Evolutionary conservation across 2,797 vertebrate species (phyloP), one percentile per base, ranked within the genome.

Genomic region (Sternarchorhynchus goeldii): DNA sequence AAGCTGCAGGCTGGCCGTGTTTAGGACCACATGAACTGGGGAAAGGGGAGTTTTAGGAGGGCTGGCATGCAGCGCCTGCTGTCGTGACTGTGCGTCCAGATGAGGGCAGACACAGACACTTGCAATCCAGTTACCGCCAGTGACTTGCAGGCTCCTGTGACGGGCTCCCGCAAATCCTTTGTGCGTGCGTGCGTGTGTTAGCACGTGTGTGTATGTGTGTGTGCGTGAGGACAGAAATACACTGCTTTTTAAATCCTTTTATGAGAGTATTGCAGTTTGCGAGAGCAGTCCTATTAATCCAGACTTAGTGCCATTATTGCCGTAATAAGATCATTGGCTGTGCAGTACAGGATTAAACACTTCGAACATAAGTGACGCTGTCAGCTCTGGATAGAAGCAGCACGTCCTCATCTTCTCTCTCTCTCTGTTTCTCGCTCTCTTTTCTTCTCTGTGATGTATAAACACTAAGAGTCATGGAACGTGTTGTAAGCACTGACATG

Each of bases 241-340:
- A 83, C 76, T 80, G 84, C 90, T 69, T 89, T 88, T 20, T 16
- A 92, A 94, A 94, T 93, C 92, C 92, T 89, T 92, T 93, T 93
- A 93, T 93, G 92, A 92, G 93, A 93, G 93, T 93, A 92, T 91
- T 93, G 89, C 87, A 88, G 89, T 91, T 92, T 92, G 90, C 87
- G 86, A 87, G 89, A 88, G 86, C 88, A 91, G 90, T 86, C 90
- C 91, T 91, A 93, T 93, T 94, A 93, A 94, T 93, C 93, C 92
- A 90, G 91, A 90, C 92, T 92, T 93, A 93, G 87, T 92, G 90
- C 88, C 90, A 93, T 93, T 94, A 93, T 93, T 92, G 90, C 91
- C 90, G 90, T 93, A 94, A 94, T 93, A 93, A 92, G 92, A 93
- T 93, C 93, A 93, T 87, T 87, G 92, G 89, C 90, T 93, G 91